These are phyloP conservation scores for Lepidotrigona ventralis DNA, from an alignment of 1,140 invertebrate genomes.

Conservation along the genomic window DNA sequence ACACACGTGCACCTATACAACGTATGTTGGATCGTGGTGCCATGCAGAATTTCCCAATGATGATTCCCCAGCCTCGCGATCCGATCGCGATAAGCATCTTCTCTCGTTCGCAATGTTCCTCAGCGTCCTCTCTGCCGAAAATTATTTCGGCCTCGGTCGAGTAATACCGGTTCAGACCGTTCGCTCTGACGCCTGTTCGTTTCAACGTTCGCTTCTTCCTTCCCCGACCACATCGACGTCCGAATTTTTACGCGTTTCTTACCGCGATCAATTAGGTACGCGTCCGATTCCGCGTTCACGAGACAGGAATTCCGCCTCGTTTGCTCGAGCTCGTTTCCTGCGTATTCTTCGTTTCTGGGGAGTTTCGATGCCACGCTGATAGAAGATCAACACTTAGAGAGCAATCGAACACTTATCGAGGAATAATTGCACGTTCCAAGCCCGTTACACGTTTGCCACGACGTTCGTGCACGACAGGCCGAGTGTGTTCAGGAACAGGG, in stretches of 20 bases:
- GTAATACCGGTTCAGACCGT: slow-evolving; percentile 7
- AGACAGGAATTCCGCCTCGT: not conserved
- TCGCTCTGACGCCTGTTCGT: not conserved
- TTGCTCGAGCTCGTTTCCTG: not conserved
- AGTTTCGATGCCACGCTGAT: too few relatives aligned
- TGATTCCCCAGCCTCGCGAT: slow-evolving; percentile 1
- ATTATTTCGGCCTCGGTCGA: slow-evolving; percentile 1
- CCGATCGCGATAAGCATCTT: slow-evolving; percentile 33
- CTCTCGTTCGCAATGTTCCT: slow-evolving; percentile 7
- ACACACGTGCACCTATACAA: not conserved
- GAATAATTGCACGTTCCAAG: slow-evolving; percentile 60
- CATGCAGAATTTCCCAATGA: slow-evolving; percentile 58
- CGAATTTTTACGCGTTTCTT: not conserved
- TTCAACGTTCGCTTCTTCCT: not conserved
- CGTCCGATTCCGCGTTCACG: not conserved
- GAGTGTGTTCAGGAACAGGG: slow-evolving; percentile 36
- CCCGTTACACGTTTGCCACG: slow-evolving; percentile 49
- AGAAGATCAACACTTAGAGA: too few relatives aligned
- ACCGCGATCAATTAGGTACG: not conserved
- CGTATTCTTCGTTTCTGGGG: not conserved
- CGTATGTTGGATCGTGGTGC: slow-evolving; percentile 19
- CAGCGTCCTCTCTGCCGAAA: not conserved
- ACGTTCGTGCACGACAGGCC: slow-evolving; percentile 60
- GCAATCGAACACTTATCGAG: slow-evolving; percentile 55
- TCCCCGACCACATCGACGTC: not conserved